Evolutionary conservation across 2,888 invertebrate species (phyloP).

Genomic region (Tinea pellionella): DNA sequence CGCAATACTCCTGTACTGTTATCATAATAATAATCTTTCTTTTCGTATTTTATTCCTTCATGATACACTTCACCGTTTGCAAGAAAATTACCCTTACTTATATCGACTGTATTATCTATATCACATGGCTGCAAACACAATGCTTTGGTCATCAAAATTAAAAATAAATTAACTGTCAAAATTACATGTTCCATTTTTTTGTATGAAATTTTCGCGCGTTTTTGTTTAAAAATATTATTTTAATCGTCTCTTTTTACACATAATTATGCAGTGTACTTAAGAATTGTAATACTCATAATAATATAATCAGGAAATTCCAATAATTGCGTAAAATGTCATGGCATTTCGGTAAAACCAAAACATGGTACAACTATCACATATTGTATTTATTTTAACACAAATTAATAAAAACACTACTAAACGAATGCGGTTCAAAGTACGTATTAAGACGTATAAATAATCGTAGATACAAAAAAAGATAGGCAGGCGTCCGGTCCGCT

Average conservation of each 20-base stretch:
- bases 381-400: background rate
- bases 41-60: slow-evolving; percentile 26
- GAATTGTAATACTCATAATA: no score
- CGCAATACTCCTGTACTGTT: slow-evolving; percentile 22
- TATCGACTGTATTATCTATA: slow-evolving; percentile 25
- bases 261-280: background rate
- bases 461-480: background rate
- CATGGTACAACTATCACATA: background rate
- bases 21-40: slow-evolving; percentile 30
- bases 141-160: background rate
- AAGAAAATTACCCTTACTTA: slow-evolving; percentile 27
- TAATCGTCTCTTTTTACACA: background rate
- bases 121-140: slow-evolving; percentile 22
- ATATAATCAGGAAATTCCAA: slow-evolving; percentile 34
- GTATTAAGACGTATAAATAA: background rate
- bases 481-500: background rate
- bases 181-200: background rate
- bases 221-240: no score
- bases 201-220: background rate
- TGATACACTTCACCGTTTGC: slow-evolving; percentile 23
- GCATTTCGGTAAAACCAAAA: background rate
- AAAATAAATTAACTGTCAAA: background rate
- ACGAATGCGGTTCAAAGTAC: no score
- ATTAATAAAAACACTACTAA: background rate
- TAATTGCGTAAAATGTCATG: background rate